Conservation (phyloP, 2,888 invertebrate species). For the Zygothrica quintamaculata region DNA sequence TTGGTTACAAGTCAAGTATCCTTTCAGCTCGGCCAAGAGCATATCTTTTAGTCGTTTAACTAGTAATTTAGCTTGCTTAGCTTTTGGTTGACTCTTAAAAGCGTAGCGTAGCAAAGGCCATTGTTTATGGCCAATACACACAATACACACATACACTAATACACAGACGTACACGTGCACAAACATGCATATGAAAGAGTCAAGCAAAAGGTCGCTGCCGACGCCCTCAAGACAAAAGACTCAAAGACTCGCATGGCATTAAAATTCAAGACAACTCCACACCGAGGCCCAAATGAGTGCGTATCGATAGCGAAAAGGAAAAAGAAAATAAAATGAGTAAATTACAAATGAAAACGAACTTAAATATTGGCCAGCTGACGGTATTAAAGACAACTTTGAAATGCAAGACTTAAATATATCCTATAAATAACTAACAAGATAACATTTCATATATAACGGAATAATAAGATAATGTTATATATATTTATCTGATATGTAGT, state of each 20-base stretch:
- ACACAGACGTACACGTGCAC: constrained; percentile 3
- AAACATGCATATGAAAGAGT: constrained; percentile 35
- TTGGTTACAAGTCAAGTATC: no score
- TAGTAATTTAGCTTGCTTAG: constrained; percentile 41
- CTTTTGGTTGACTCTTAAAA: constrained; percentile 43
- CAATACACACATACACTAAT: constrained; percentile 9
- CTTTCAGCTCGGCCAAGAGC: no score
- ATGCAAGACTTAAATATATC: constrained; percentile 4
- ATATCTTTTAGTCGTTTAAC: constrained; percentile 6
- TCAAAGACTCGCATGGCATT: constrained; percentile 42
- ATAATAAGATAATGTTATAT: no score
- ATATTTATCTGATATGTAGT: no score
- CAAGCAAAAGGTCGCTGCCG: constrained; percentile 57
- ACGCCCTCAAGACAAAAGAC: constrained; percentile 63
- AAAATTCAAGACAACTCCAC: constrained; percentile 61
- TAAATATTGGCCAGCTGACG: constrained; percentile 37
- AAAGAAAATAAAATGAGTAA: constrained; percentile 52
- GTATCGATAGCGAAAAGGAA: constrained; percentile 59
- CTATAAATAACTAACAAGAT: not conserved
- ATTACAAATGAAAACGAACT: constrained; percentile 57
- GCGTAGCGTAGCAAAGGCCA: constrained; percentile 49
- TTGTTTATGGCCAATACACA: constrained; percentile 41
- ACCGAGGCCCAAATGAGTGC: constrained; percentile 18
- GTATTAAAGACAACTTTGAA: not conserved
- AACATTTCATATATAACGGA: no score